phyloP scores from a whole-genome alignment of 2,888 invertebrate species.

The Cetonia aurata region DNA sequence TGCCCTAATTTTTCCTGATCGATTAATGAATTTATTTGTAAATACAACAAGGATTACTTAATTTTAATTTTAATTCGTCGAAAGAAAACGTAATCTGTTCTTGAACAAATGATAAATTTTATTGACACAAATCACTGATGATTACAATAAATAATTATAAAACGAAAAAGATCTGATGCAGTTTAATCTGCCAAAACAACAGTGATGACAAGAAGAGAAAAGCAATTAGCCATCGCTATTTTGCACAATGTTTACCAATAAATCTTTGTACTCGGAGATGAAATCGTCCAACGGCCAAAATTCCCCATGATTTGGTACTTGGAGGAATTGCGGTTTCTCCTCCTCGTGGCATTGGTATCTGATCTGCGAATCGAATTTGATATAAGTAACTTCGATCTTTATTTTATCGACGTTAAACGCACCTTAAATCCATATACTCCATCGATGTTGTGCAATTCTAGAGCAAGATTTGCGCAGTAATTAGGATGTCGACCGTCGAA shows the following conservation, averaged over 20 bases:
- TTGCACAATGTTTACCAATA: conserved; percentile 5
- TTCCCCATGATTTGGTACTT: conserved; percentile 26
- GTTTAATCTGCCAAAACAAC: no score
- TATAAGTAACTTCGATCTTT: not conserved
- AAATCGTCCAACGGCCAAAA: conserved; percentile 39
- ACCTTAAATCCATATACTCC: conserved; percentile 40
- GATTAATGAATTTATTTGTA: no score
- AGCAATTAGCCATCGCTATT: not conserved
- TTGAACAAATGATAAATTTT: no score
- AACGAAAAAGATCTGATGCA: not conserved
- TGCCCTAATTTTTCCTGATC: no score
- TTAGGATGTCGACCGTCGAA: conserved; percentile 31
- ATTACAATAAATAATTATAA: not conserved
- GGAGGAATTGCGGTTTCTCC: conserved; percentile 14
- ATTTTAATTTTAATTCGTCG: no score
- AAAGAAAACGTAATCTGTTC: no score
- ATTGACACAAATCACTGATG: no score
- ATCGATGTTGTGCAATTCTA: conserved; percentile 43
- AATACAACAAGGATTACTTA: no score
- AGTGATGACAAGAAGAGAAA: no score
- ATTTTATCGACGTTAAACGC: conserved; percentile 46
- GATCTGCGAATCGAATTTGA: conserved; percentile 12
- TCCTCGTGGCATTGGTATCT: conserved; percentile 23
- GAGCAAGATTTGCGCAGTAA: conserved; percentile 36
- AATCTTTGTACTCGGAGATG: conserved; percentile 21